Evolutionary conservation across 2,113 vertebrate genomes (phyloP), one percentile per base, ranked within the genome.

Genomic region (Sinocyclocheilus anshuiensis): DNA sequence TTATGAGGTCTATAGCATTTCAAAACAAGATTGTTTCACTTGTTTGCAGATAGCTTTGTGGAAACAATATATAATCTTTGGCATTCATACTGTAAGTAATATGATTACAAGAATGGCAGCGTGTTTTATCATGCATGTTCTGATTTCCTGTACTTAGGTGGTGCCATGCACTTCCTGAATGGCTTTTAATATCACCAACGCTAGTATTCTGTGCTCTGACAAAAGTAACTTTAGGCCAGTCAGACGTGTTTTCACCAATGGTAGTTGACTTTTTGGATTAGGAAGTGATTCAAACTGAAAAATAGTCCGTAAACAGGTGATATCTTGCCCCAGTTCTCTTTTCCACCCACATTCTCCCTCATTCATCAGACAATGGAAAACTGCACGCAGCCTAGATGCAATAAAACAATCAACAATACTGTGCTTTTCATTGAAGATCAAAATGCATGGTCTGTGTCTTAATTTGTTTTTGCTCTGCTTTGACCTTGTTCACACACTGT

Each of bases 161-260:
- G 22, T 16, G 72, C n/a, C 1, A 9, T 76, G 39, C 72, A 76
- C 72, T 76, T 76, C 72, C 72, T 76, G 42, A 50, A 76, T 76
- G 42, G 12, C 72, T 48, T 50, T 76, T 50, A 78, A 36, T 36
- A 57, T 78, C 50, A 78, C 50, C 15, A 57, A 6, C 18, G 3
- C 18, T 20, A 53, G 16, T 36, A 36, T 36, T n/a, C 15, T 78
- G 16, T 78, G 2, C 50, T 57, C 72, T 48, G 39, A 48, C 69
- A 24, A 42, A 75, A 57, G 16, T 77, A 33, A 29, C 48, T 33
- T 55, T 55, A 1, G 48, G 8, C 24, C 26, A 22, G 24, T 78
- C 9, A 78, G 8, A 33, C 76, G 11, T 78, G 26, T 78, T 55
- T 57, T 61, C 11, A 22, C 42, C n/a, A 76, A 76, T 48, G 16